Percentiles rank a stretch among this genome's conserved stretches.
Evolutionary conservation across 2,113 vertebrate genomes (phyloP).

Genomic region (Dunckerocampus dactyliophorus): DNA sequence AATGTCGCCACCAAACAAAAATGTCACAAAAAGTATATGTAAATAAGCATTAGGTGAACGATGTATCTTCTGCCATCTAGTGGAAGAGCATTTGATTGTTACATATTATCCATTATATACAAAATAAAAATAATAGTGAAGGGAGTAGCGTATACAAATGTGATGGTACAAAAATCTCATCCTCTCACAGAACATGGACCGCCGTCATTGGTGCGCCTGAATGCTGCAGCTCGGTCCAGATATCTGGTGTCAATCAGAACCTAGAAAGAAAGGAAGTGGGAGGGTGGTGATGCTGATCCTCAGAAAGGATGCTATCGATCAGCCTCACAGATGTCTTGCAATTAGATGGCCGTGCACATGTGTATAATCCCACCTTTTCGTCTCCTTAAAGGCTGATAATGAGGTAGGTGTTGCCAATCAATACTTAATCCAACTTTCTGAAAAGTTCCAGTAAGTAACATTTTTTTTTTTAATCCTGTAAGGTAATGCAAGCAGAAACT

Average conservation of each 20-base stretch:
- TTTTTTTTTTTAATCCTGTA: not conserved
- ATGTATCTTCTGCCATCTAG: too few relatives aligned
- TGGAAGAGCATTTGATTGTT: too few relatives aligned
- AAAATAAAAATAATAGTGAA: too few relatives aligned
- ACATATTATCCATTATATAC: too few relatives aligned
- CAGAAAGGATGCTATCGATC: constrained; percentile 68
- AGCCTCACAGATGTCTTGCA: constrained; percentile 20
- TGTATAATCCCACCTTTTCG: constrained; percentile 13
- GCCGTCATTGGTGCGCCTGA: constrained; percentile 45
- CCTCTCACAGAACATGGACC: constrained; percentile 41
- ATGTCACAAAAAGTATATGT: too few relatives aligned
- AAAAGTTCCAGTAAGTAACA: not conserved
- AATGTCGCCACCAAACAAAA: too few relatives aligned
- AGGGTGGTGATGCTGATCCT: constrained; percentile 54
- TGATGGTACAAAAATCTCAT: constrained; percentile 5
- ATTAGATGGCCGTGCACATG: constrained; percentile 42
- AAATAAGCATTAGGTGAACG: too few relatives aligned
- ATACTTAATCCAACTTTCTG: not conserved
- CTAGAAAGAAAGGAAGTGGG: not conserved
- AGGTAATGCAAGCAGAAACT: constrained; percentile 60
- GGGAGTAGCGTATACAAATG: too few relatives aligned
- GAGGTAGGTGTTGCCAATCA: constrained; percentile 51
- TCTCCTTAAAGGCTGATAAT: constrained; percentile 14
- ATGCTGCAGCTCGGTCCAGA: constrained; percentile 29
- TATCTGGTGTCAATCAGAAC: constrained; percentile 54